Percentiles rank a stretch among this genome's conserved stretches.
These are phyloP conservation scores for Xestia ashworthii DNA, from an alignment of 2,888 invertebrate genomes.

Conservation along the genomic window DNA sequence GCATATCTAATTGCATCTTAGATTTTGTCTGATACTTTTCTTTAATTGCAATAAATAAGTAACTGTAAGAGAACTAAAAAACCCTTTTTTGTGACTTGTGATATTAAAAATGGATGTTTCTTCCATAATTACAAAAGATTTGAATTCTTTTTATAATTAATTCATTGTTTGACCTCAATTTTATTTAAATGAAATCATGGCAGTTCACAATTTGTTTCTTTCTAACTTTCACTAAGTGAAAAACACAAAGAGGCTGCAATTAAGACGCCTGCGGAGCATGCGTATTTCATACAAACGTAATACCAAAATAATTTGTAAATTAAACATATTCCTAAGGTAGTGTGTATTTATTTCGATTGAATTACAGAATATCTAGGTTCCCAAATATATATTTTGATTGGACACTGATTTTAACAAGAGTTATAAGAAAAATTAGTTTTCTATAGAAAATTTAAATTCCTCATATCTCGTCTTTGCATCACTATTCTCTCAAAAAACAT, in stretches of 20 bases:
- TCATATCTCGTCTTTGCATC: too few species aligned
- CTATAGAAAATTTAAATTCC: too few species aligned
- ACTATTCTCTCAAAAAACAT: too few species aligned
- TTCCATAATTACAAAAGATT: background rate
- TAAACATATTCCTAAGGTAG: too few species aligned
- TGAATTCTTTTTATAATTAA: background rate
- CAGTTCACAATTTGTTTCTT: conserved; percentile 24
- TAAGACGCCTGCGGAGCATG: too few species aligned
- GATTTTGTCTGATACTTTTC: background rate
- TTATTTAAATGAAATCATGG: conserved; percentile 19
- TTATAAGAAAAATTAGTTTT: too few species aligned
- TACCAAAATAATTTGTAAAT: too few species aligned
- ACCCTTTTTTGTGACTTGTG: background rate
- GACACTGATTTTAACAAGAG: too few species aligned
- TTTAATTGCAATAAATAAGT: background rate
- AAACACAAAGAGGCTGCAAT: conserved; percentile 9
- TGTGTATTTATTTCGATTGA: too few species aligned
- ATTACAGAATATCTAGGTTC: too few species aligned
- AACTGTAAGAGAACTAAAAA: background rate
- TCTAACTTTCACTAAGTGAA: conserved; percentile 28
- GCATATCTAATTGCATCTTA: background rate
- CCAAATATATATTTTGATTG: too few species aligned
- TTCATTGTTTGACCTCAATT: conserved; percentile 1
- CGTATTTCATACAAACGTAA: too few species aligned
- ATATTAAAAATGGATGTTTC: background rate